Percentiles rank a stretch among this genome's conserved stretches.
phyloP scores from a whole-genome alignment of 1,140 invertebrate species.

The Lucilia cuprina region DNA sequence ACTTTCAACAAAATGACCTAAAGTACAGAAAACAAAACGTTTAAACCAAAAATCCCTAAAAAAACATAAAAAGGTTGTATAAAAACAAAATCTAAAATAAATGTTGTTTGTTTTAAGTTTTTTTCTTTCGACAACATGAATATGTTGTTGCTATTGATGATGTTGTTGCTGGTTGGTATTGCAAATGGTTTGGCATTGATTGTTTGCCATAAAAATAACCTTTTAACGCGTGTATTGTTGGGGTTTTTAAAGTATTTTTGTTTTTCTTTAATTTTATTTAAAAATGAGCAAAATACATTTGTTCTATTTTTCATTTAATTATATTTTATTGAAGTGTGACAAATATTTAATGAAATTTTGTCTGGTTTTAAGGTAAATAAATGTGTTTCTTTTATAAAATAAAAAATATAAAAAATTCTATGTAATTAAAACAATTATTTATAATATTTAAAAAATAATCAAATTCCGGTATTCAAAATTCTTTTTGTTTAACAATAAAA shows the following conservation, averaged over 20 bases:
- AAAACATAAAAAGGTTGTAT: no score
- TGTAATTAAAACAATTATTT: background rate
- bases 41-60: no score
- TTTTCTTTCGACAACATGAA: background rate
- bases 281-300: background rate
- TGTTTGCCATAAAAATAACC: constrained; percentile 35
- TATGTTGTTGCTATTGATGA: background rate
- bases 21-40: no score
- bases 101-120: no score
- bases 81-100: no score
- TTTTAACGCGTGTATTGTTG: constrained; percentile 30
- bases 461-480: background rate
- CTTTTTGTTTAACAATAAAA: background rate
- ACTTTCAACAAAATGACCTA: no score
- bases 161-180: background rate
- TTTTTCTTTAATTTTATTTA: background rate
- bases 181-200: constrained; percentile 31
- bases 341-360: constrained; percentile 27
- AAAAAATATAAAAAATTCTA: background rate
- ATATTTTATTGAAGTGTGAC: constrained; percentile 34
- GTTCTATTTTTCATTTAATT: constrained; percentile 27
- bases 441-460: background rate
- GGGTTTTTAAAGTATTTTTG: background rate
- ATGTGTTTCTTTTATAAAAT: background rate
- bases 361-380: background rate